These are phyloP conservation scores for Acromyrmex echinatior DNA, from an alignment of 1,140 invertebrate genomes.

Conservation along the genomic window DNA sequence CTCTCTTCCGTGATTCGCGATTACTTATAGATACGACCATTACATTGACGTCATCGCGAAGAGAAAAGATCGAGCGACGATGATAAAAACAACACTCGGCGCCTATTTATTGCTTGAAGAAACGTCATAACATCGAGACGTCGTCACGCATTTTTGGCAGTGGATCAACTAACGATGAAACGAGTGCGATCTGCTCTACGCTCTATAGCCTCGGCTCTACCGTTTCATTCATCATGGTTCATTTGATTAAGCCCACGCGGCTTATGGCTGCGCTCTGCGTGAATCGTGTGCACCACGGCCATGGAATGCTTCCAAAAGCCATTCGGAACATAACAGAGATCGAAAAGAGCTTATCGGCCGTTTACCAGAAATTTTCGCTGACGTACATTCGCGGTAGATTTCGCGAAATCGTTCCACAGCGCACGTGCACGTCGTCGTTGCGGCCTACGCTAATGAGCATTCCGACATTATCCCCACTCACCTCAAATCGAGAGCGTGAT, in stretches of 20 bases:
- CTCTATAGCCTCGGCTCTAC: conserved; percentile 33
- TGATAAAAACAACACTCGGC: conserved; percentile 39
- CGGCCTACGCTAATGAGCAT: conserved; percentile 57
- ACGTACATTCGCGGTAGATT: conserved; percentile 61
- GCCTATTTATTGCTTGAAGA: conserved; percentile 60
- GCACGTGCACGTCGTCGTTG: conserved; percentile 40
- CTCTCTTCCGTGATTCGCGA: not conserved
- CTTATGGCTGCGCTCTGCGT: conserved; percentile 55
- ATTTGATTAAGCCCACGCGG: conserved; percentile 74
- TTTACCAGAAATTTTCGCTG: conserved; percentile 71
- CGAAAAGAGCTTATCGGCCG: conserved; percentile 67
- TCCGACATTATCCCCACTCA: conserved; percentile 41
- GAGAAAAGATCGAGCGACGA: conserved; percentile 6
- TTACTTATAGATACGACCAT: not conserved
- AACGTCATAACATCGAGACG: conserved; percentile 62
- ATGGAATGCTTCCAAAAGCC: conserved; percentile 67
- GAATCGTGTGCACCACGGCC: conserved; percentile 53
- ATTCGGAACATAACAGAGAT: conserved; percentile 45
- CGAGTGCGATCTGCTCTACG: conserved; percentile 8
- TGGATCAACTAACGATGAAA: conserved; percentile 44
- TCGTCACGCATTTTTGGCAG: conserved; percentile 69
- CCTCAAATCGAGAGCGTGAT: conserved; percentile 29
- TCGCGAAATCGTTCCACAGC: conserved; percentile 46
- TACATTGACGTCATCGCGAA: conserved; percentile 13
- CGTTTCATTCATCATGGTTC: conserved; percentile 81